Conservation (phyloP, 1,140 invertebrate genomes). For the Amyelois transitella region DNA sequence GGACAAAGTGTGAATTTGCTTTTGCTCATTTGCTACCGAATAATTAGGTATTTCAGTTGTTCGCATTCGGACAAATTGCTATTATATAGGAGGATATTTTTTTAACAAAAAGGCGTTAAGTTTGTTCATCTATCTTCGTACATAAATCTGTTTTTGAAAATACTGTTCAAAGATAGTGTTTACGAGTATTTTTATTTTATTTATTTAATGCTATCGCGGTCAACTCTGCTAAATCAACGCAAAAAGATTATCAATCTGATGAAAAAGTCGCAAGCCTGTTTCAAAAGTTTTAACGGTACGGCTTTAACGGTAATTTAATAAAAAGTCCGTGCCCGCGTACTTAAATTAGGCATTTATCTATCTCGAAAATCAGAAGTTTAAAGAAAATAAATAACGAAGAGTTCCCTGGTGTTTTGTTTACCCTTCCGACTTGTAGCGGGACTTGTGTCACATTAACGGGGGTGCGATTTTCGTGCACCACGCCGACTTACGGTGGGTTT, state of each 20-base stretch:
- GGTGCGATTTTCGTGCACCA: slow-evolving; percentile 23
- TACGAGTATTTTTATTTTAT: no score
- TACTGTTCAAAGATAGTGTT: background rate
- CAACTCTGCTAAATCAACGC: background rate
- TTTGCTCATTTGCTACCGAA: background rate
- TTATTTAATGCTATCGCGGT: no score
- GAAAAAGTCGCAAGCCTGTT: slow-evolving; percentile 3
- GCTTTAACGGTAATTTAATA: slow-evolving; percentile 14
- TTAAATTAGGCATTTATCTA: slow-evolving; percentile 9
- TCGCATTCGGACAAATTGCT: no score
- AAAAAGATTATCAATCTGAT: slow-evolving; percentile 1
- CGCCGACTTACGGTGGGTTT: background rate
- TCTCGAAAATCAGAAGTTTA: slow-evolving; percentile 10
- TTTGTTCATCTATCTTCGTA: no score
- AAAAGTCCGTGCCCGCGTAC: slow-evolving; percentile 1
- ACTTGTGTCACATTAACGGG: slow-evolving; percentile 52
- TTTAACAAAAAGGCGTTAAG: no score
- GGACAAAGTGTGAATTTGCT: slow-evolving; percentile 19
- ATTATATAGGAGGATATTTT: no score
- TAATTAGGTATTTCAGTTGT: no score
- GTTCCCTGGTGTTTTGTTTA: slow-evolving; percentile 22
- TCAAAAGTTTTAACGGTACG: background rate
- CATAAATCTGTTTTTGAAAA: background rate
- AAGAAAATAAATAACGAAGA: slow-evolving; percentile 13
- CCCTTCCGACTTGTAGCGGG: slow-evolving; percentile 24